Evolutionary conservation across 2,888 invertebrate genomes (phyloP).

Genomic region (Lacanobia wlatinum): DNA sequence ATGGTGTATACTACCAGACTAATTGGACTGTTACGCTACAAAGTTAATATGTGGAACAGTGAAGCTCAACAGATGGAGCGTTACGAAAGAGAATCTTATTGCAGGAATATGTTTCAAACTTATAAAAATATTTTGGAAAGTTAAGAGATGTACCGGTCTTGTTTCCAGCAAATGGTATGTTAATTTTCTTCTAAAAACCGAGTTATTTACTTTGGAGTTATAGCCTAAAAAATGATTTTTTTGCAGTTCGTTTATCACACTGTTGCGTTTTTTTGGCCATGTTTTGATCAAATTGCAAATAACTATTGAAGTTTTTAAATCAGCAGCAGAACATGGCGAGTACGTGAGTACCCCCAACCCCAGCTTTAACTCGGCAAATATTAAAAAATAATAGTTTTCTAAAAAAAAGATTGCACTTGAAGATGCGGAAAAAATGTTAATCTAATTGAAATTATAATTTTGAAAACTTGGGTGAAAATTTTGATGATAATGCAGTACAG

Average conservation of each 20-base stretch:
- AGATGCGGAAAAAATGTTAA: too few species aligned
- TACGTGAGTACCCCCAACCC: slow-evolving; percentile 14
- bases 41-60: slow-evolving; percentile 26
- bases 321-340: neutral
- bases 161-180: slow-evolving; percentile 39
- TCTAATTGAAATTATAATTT: too few species aligned
- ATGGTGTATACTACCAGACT: slow-evolving; percentile 33
- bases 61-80: neutral
- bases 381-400: too few species aligned
- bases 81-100: slow-evolving; percentile 8
- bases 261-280: slow-evolving; percentile 25
- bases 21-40: slow-evolving; percentile 2
- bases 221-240: neutral
- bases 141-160: slow-evolving; percentile 16
- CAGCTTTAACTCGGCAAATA: too few species aligned
- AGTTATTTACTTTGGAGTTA: neutral
- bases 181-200: neutral
- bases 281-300: slow-evolving; percentile 42
- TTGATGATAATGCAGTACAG: too few species aligned
- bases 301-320: slow-evolving; percentile 25
- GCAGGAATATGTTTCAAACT: slow-evolving; percentile 24
- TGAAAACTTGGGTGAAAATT: too few species aligned
- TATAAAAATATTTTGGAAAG: slow-evolving; percentile 31
- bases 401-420: too few species aligned
- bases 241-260: slow-evolving; percentile 33